Conservation (phyloP, 2,797 vertebrate genomes). For the Chelon labrosus region DNA sequence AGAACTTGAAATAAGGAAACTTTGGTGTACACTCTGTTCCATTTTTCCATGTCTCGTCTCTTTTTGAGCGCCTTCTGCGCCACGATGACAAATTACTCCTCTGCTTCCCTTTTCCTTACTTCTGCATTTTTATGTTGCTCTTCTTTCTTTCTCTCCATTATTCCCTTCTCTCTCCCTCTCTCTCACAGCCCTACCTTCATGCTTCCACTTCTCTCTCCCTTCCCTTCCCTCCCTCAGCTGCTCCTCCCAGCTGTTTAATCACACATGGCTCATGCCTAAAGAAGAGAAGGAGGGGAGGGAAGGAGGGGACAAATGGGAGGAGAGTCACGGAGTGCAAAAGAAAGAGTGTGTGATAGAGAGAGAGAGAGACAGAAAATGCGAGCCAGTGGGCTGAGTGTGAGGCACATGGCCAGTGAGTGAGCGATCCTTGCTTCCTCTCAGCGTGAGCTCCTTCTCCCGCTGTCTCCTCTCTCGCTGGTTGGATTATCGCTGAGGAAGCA, state of each 20-base stretch:
- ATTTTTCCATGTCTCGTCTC: background rate
- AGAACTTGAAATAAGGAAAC: too few species aligned
- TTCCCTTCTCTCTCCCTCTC: conserved; percentile 12
- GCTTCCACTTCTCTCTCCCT: conserved; percentile 16
- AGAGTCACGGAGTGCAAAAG: conserved; percentile 67
- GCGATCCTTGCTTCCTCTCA: conserved; percentile 79
- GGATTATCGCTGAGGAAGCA: conserved; percentile 81
- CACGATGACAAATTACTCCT: conserved; percentile 48
- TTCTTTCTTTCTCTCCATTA: conserved; percentile 13
- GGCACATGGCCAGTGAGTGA: conserved; percentile 89
- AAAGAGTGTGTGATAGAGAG: conserved; percentile 70
- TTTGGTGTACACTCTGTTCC: background rate
- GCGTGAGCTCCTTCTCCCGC: conserved; percentile 62
- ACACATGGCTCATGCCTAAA: conserved; percentile 88
- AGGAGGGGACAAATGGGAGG: conserved; percentile 74
- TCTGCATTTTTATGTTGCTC: conserved; percentile 30
- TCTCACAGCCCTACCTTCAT: conserved; percentile 6
- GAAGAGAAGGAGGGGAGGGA: conserved; percentile 72
- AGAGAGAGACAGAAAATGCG: conserved; percentile 56
- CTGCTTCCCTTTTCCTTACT: conserved; percentile 48
- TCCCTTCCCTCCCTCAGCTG: conserved; percentile 79
- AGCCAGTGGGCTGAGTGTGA: conserved; percentile 77
- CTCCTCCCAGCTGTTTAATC: conserved; percentile 86
- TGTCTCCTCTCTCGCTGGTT: conserved; percentile 61
- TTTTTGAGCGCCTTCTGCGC: background rate